Base-by-base conservation (phyloP, 2,888 invertebrate species). In the Drosophila aldrichi region DNA sequence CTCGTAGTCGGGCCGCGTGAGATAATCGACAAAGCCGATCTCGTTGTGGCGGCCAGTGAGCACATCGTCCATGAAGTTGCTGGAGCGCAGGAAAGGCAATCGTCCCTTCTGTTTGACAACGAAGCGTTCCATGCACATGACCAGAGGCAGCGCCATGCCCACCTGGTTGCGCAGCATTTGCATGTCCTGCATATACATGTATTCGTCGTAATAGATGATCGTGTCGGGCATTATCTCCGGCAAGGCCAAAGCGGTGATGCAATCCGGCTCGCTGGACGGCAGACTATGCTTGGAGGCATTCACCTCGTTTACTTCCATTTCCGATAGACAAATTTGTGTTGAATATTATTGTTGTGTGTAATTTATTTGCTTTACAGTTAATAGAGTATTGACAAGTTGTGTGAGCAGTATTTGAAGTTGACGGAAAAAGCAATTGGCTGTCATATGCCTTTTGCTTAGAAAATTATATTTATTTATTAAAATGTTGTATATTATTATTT, bases 101-200 rank as follows among this genome's bases (percentile, higher is more conserved):
- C 94, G 94, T 3, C 96, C 95, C 10, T 96, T 94, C 93, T 95
- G 95, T 60, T 94, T 94, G 0, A 96, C 95, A 54, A 96, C 95
- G 91, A 95, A 96, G 76, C 96, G 94, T 93, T 98, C 98, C 97
- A 98, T 97, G 56, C 96, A 95, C 49, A 98, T 94, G 90, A 95
- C 95, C 49, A 98, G 93, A 0, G 98, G 98, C 12, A 97, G 97
- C 92, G 97, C 97, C 20, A 98, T 93, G 3, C 98, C 98, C 93
- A 98, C 98, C 18, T 95, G 95, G 88, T 96, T 97, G 60, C 97
- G 95, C 44, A 98, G 93, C 93, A 96, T 95, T n/a, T 95, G 94
- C 95, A 97, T 95, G 72, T 96, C 95, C 93, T 96, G 94, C 77
- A 95, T 94, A 58, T 95, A 94, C 83, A 94, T 94, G 92, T 96